Evolutionary conservation across 1,140 invertebrate genomes (phyloP), one percentile per base, ranked within the genome.

Genomic region (Drosophila elegans): DNA sequence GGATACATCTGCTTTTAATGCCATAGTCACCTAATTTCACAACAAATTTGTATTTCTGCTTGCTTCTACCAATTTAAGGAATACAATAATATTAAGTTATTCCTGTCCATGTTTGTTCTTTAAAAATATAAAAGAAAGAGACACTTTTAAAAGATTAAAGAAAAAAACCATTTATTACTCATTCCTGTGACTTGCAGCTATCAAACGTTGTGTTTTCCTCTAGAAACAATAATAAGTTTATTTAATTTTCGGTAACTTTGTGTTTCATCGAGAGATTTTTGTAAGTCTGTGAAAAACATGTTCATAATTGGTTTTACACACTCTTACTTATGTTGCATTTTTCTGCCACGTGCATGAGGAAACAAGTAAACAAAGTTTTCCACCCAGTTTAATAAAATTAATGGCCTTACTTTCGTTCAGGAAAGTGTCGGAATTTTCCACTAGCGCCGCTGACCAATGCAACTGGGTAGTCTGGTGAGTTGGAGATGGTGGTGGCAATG

Each of bases 311-410:
- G 53, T 80, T 80, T 77, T 67, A 79, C 61, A 72, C 75, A 55
- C 60, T 48, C 55, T 71, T 61, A 53, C 62, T 60, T 63, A 41
- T 78, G 57, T 71, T 61, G 57, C 74, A 54, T 56, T 53, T 36
- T 63, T 21, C 29, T 56, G 71, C 64, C 59, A 71, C 64, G 66
- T 38, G 46, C 72, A 62, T 42, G 16, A n/a, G 16, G 38, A 63
- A 56, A 55, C 29, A 57, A 60, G 52, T 54, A 61, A 36, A 52
- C 42, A 53, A 60, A 62, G 52, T 52, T 55, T 51, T 53, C 77
- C 63, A 62, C 25, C 66, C 80, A 82, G 77, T 79, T 79, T 78
- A 79, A 83, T 83, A 76, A 83, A 84, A 84, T 83, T 80, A 83
- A 83, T 84, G 76, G 69, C 64, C 46, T 63, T 53, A 49, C 64